Evolutionary conservation across 2,797 vertebrate species (phyloP), one percentile per base, ranked within the genome.

Genomic region (Typhlichthys subterraneus): DNA sequence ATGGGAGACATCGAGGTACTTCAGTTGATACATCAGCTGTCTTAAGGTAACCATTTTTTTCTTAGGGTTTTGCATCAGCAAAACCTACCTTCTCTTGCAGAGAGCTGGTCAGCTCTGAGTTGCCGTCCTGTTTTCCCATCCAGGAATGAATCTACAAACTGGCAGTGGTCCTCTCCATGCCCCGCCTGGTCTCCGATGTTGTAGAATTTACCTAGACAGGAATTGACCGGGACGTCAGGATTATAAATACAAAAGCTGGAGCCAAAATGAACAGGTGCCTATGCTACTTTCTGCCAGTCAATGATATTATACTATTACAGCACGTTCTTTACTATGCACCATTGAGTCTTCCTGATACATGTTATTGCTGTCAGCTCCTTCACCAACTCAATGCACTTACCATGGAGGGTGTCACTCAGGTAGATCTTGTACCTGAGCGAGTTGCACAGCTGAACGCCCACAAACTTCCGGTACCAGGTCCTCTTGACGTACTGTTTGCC

Each of bases 401-500:
- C 97, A 58, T 90, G 93, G 68, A 99, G 96, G 2, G 95, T 91
- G 79, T 99, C 95, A 0, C 97, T 97, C 84, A 99, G 92, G 81
- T 99, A 99, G 90, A 99, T 98, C 91, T 98, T 97, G 85, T 99
- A 99, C 84, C 97, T 89, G 55, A 99, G 93, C 0, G 97, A 99
- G 85, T 99, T 99, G 79, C 97, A 99, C 11, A 99, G 89, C 83
- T 98, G 95, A 62, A 99, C 94, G 1, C 97, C 97, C 0, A 99
- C 97, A 67, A 98, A 99, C 84, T 99, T 99, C 67, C 97, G 94
- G 85, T 99, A 99, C 96, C 97, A 98, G 0, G 97, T 99, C 67
- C 97, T 94, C 88, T 99, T 99, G 29, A 99, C 94, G 0, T 93
- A 99, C 81, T 97, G 95, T 67, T 95, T 96, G 55, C 97, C 97